phyloP scores from a whole-genome alignment of 2,888 invertebrate genomes.

The Brachypalpus laphriformis region DNA sequence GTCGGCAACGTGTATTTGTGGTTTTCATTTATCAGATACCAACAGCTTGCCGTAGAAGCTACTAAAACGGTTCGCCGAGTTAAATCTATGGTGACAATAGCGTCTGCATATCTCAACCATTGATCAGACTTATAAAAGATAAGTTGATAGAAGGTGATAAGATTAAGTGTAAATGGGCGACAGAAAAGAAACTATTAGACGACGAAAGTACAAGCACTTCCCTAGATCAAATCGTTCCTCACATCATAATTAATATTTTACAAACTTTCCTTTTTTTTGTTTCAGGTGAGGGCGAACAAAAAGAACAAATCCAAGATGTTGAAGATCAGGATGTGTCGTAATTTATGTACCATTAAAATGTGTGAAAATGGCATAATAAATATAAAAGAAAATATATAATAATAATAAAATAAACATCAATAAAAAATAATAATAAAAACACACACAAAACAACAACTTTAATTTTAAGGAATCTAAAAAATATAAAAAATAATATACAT shows the following conservation, averaged over 20 bases:
- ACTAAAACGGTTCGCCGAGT: too few species aligned
- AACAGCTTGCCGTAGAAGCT: too few species aligned
- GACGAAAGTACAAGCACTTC: too few species aligned
- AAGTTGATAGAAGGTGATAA: too few species aligned
- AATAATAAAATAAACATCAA: slow-evolving; percentile 75
- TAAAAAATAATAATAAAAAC: slow-evolving; percentile 75
- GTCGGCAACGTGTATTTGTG: too few species aligned
- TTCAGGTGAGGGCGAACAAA: slow-evolving; percentile 94
- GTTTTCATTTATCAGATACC: too few species aligned
- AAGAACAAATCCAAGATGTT: slow-evolving; percentile 95
- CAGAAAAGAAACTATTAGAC: too few species aligned
- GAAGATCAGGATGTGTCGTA: slow-evolving; percentile 98
- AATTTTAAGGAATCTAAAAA: slow-evolving; percentile 75
- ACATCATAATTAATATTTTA: background rate
- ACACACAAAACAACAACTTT: slow-evolving; percentile 76
- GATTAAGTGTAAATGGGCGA: too few species aligned
- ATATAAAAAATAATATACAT: slow-evolving; percentile 75
- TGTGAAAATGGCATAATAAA: slow-evolving; percentile 82
- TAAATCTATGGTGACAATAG: too few species aligned
- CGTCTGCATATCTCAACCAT: too few species aligned
- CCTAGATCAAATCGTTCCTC: too few species aligned
- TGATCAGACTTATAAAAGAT: too few species aligned
- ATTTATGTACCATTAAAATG: slow-evolving; percentile 84
- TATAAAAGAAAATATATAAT: slow-evolving; percentile 79
- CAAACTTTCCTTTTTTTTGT: slow-evolving; percentile 75